Evolutionary conservation across 2,888 invertebrate species (phyloP), one percentile per base, ranked within the genome.

Genomic region (Heliothis peltigera): DNA sequence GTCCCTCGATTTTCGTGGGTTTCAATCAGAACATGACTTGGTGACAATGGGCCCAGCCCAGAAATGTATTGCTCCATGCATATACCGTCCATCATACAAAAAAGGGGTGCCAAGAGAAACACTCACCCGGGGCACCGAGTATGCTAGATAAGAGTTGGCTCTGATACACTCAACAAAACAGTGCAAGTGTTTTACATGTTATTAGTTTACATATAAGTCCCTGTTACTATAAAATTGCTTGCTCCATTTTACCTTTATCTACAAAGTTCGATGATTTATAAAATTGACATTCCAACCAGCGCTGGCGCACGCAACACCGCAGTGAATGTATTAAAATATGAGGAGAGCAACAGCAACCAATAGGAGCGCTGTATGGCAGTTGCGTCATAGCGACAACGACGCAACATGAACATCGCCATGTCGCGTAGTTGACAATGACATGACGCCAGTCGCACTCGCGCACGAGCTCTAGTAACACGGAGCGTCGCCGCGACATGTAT

Each of bases 381-480:
- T 79, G 67, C 82, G 82, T 82, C 84, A 84, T 65, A 62, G 83
- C 82, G 68, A 77, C 83, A 80, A 77, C 76, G 64, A 74, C 71
- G 83, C 80, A 83, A 80, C 84, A 64, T 70, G 73, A 75, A 74
- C 73, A 70, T 71, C 70, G 81, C 75, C 72, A 79, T 83, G 83
- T 79, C 77, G 83, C 82, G 78, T 75, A 71, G 80, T 73, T 82
- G 81, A 83, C 85, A 81, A 32, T 79, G 74, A 76, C 76, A 64
- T 56, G 57, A 70, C 53, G 77, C 54, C 70, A 74, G 70, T 77
- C 44, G 53, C 60, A 62, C 51, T 62, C 65, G 54, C 63, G 46
- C 65, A 46, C 59, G 53, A 76, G 44, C 42, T 47, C 55, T 53
- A 57, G 69, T 59, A 35, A 57, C 49, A 47, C 56, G 55, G 44